A percentile compares a stretch with the other conserved stretches of the same genome.
Evolutionary conservation across 2,113 vertebrate genomes (phyloP).

Genomic region (Petromus typicus): DNA sequence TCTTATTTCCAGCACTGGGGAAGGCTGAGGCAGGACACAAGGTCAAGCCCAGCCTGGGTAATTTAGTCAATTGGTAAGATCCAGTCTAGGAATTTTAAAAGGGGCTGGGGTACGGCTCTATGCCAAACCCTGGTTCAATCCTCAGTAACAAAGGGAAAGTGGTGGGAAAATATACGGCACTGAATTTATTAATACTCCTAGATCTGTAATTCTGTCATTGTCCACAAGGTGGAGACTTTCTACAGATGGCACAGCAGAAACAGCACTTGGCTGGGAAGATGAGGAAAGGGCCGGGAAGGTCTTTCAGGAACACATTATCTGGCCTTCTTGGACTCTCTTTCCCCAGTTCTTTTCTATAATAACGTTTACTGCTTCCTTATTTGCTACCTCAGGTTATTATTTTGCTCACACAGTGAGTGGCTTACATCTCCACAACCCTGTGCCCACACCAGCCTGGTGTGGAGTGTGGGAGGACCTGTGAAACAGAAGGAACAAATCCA

Average conservation of each 20-base stretch:
- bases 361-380: not conserved
- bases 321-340: not conserved
- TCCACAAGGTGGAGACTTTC: slow-evolving; percentile 63
- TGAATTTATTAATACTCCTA: not conserved
- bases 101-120: not conserved
- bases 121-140: not conserved
- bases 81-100: not conserved
- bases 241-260: not conserved
- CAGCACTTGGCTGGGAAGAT: not conserved
- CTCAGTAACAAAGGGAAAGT: not conserved
- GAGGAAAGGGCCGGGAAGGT: no score
- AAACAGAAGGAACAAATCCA: not conserved
- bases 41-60: not conserved
- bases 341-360: not conserved
- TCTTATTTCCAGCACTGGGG: not conserved
- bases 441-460: not conserved
- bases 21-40: not conserved
- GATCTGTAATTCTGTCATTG: not conserved
- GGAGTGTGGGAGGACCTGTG: rapidly evolving
- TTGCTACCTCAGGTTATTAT: not conserved
- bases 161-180: not conserved
- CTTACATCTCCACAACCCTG: not conserved
- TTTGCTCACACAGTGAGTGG: not conserved
- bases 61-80: not conserved
- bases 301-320: not conserved